Evolutionary conservation across 2,888 invertebrate species (phyloP), one percentile per base, ranked within the genome.

Genomic region (Harpalus rubripes): DNA sequence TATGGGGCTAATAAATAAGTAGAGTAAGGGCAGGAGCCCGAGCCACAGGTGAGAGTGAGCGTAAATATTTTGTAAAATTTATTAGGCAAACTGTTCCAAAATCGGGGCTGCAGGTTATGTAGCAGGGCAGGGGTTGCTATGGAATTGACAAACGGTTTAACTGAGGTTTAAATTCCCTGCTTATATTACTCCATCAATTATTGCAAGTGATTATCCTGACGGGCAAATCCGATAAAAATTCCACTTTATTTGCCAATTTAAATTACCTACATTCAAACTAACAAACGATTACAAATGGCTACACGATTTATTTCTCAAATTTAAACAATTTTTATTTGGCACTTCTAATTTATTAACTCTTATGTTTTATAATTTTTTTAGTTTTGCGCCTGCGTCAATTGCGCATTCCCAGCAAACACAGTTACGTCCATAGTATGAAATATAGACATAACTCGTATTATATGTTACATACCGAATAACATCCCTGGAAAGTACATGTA

Each of bases 1-100:
- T 52, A 52, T 52, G 4, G 44, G 44, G 44, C 44, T 52, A 52
- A 52, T 52, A 52, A 52, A 52, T 52, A 52, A 52, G 12, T 52
- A 52, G 44, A 52, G 12, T 52, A 52, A 52, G 44, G 44, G 12
- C 44, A 52, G 68, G n/a, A 68, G 10, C 22, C 3, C 12, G 63
- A 26, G 68, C 68, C 68, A 68, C 68, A 68, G 68, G 68, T 68
- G 68, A 68, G 68, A 68, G 32, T n/a, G 68, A 68, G 26, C 68
- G 68, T 68, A 68, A 68, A 68, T 68, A 68, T 68, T 68, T 68
- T 68, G 68, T 68, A 68, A 68, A 68, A 68, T 68, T 68, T 68
- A 68, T 68, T 39, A 15, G n/a, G 26, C 26, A n/a, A n/a, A 63
- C 26, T 26, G 63, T 26, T 68, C 22, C 39, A 12, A 68, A 32